Base-by-base conservation (phyloP, 2,797 vertebrate species). In the Sebastes itinus region DNA sequence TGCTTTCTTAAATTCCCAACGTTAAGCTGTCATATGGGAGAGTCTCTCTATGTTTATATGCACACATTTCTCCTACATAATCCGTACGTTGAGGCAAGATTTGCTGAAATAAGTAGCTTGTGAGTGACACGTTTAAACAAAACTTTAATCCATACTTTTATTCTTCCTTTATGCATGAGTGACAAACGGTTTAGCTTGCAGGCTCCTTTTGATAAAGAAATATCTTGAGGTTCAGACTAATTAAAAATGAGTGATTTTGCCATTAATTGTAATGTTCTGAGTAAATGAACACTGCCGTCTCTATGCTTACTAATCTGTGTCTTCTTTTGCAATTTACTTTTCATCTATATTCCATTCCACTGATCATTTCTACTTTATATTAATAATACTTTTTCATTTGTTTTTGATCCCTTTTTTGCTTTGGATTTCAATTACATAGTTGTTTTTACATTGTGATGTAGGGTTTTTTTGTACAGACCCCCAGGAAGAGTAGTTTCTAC, bases 211-310 rank as follows among this genome's bases (percentile, higher is more conserved):
- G 52, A 76, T 49, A 28, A 35, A 72, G 38, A 70, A 78, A 59
- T 72, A 78, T 69, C 52, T 64, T 22, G 68, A 49, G 35, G n/a
- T 82, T 77, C 27, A 58, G 59, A 56, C 65, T 67, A 64, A 81
- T 78, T 81, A 62, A 78, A 74, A 84, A 27, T 7, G 8, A 52
- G 5, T 42, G 23, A 32, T 67, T 69, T 27, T 79, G 20, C 35
- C 9, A 23, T 83, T 75, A 7, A 23, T 14, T 14, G 42, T 10
- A 25, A 68, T 20, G 27, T 58, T 54, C 13, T 4, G 49, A 59
- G 69, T 54, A 46, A 80, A 87, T 42, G 3, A 80, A 73, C 33
- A 30, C 61, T 16, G 27, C 52, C 0, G 23, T 35, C 22, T 38
- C 5, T 32, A 33, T 49, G 64, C n/a, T 61, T 14, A 75, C n/a